Base-by-base conservation (phyloP, 2,113 vertebrate genomes). In the Grus americana region DNA sequence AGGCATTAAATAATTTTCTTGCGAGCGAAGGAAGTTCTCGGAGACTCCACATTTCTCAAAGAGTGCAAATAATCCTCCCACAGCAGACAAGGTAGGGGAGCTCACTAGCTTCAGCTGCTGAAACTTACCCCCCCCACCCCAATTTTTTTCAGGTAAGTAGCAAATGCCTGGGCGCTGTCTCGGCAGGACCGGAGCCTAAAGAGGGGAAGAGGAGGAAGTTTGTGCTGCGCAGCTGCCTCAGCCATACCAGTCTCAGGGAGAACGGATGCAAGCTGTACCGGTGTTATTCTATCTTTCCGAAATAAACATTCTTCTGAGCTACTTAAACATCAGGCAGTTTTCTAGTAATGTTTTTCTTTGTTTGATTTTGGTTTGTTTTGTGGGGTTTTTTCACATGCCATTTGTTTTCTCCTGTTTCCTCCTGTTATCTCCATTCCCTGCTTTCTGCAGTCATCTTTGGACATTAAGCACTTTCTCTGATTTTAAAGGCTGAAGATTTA, bases 221-320 rank as follows among this genome's bases (percentile, higher is more conserved):
- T 65, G 47, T 73, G 11, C 44, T 71, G 58, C 2, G 4, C 17
- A 52, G 14, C 4, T 82, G 10, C 16, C 68, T 84, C 47, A 61
- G 68, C 26, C 13, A 5, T 47, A 57, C 3, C 0, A 0, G 6
- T 57, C 59, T 63, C 24, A 50, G 7, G 12, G 21, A 80, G n/a
- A 90, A 55, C 0, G 0, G 10, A 12, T 38, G 11, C 29, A 78
- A 78, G 14, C 21, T 73, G 26, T 46, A 65, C 36, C 22, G 27
- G 26, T 36, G 34, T 47, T 67, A 44, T 42, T 66, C 21, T 52
- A 1, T 38, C 2, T 27, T 73, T 93, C 26, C 55, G 58, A 78
- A 89, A 72, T 44, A 86, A 87, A 46, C 16, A 42, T 78, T 82
- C 13, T 66, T 82, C 65, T 58, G 61, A 62, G 19, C 15, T 72